Conservation (phyloP, 2,113 vertebrate species). For the Mus pahari region DNA sequence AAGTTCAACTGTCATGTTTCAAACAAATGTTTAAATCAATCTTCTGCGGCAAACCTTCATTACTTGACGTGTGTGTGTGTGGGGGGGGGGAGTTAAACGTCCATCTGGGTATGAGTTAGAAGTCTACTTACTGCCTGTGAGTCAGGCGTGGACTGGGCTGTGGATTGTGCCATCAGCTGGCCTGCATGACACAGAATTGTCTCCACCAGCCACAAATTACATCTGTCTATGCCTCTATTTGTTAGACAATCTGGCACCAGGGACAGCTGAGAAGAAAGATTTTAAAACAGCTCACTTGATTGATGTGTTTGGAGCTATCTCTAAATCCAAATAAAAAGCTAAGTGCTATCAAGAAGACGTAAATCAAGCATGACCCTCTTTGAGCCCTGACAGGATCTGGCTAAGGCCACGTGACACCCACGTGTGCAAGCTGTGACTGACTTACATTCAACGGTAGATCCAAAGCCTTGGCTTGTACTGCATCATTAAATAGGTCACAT, state of each 20-base stretch:
- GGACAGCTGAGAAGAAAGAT: constrained; percentile 78
- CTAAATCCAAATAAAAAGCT: constrained; percentile 78
- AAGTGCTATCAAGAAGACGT: constrained; percentile 73
- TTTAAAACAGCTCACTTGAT: constrained; percentile 73
- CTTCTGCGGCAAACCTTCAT: constrained; percentile 27
- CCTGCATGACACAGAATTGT: constrained; percentile 50
- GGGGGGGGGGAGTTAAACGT: background rate
- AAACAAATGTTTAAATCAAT: constrained; percentile 20
- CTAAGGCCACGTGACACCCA: constrained; percentile 18
- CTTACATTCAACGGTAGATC: constrained; percentile 41
- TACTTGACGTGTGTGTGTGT: background rate
- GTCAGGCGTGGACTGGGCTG: background rate
- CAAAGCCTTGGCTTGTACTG: background rate
- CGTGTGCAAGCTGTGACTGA: background rate
- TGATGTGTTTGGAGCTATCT: constrained; percentile 68
- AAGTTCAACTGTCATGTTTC: constrained; percentile 11
- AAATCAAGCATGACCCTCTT: constrained; percentile 62
- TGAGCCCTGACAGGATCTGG: constrained; percentile 31
- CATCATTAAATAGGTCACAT: background rate
- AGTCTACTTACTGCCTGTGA: background rate
- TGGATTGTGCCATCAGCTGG: constrained; percentile 70
- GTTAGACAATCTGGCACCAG: constrained; percentile 80
- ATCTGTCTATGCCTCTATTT: constrained; percentile 76
- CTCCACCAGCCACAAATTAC: constrained; percentile 69
- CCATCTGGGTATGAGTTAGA: background rate